Percentiles rank a stretch among this genome's conserved stretches.
phyloP scores from a whole-genome alignment of 1,140 invertebrate species.

The Akabosia matsudoensis region DNA sequence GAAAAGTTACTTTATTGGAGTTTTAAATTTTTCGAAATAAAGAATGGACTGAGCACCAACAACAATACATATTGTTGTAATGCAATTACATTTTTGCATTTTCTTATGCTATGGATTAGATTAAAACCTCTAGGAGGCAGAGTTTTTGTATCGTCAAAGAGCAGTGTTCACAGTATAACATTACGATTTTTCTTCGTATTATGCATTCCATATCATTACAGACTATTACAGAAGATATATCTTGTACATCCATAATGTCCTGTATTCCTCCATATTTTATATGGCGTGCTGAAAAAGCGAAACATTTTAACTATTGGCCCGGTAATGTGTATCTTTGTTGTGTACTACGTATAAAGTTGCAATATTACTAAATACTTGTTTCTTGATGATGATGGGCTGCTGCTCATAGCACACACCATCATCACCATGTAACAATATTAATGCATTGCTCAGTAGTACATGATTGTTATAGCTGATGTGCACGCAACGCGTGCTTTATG shows the following conservation, averaged over 20 bases:
- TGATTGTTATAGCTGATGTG: neutral
- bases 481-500: constrained; percentile 8
- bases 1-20: constrained; percentile 16
- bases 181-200: too few relatives aligned
- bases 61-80: neutral
- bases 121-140: neutral
- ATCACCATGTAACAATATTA: neutral
- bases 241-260: too few relatives aligned
- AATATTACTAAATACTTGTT: too few relatives aligned
- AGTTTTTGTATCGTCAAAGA: too few relatives aligned
- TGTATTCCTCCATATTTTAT: too few relatives aligned
- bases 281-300: too few relatives aligned
- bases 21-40: neutral
- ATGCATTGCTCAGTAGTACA: constrained; percentile 16
- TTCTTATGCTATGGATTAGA: neutral
- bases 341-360: too few relatives aligned
- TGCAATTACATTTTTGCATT: neutral
- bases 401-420: neutral
- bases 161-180: too few relatives aligned
- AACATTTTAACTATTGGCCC: too few relatives aligned
- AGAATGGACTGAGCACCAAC: neutral
- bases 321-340: too few relatives aligned
- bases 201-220: too few relatives aligned
- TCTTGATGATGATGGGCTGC: neutral
- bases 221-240: too few relatives aligned